phyloP scores from a whole-genome alignment of 37 sponge, comb jelly and placozoan genomes.

The Mnemiopsis leidyi region DNA sequence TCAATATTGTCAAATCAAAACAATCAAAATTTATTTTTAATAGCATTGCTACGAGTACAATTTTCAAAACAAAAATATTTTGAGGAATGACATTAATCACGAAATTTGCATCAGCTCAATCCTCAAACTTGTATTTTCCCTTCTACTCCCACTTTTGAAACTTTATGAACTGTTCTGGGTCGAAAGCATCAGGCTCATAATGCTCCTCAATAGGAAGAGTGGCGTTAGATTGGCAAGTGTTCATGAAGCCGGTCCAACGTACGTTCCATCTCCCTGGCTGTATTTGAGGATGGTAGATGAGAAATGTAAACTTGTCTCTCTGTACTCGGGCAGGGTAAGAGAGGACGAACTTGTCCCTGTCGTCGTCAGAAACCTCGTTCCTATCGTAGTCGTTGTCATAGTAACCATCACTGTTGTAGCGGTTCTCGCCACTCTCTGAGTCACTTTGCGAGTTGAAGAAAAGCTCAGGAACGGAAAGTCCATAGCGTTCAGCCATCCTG shows the following conservation, averaged over 20 bases:
- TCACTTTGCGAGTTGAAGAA: background rate
- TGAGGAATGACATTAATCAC: no score
- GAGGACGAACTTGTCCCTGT: background rate
- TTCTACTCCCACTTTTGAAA: background rate
- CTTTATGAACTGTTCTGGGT: background rate
- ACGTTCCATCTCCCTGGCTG: background rate
- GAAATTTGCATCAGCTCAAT: no score
- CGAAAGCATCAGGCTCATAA: background rate
- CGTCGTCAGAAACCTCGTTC: background rate
- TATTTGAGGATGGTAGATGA: background rate
- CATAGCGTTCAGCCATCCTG: background rate
- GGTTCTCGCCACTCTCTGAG: background rate
- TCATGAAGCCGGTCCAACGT: background rate
- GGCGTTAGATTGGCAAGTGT: background rate
- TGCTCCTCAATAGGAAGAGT: background rate
- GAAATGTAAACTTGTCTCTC: background rate
- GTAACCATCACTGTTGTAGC: background rate
- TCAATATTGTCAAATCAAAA: no score
- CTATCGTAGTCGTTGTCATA: background rate
- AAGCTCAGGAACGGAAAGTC: background rate
- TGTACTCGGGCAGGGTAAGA: background rate
- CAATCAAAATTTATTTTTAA: no score
- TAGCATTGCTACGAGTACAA: no score
- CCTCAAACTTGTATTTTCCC: no score
- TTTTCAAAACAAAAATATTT: no score